Evolutionary conservation across 2,113 vertebrate genomes (phyloP), one percentile per base, ranked within the genome.

Genomic region (Pelecanoides urinatrix): DNA sequence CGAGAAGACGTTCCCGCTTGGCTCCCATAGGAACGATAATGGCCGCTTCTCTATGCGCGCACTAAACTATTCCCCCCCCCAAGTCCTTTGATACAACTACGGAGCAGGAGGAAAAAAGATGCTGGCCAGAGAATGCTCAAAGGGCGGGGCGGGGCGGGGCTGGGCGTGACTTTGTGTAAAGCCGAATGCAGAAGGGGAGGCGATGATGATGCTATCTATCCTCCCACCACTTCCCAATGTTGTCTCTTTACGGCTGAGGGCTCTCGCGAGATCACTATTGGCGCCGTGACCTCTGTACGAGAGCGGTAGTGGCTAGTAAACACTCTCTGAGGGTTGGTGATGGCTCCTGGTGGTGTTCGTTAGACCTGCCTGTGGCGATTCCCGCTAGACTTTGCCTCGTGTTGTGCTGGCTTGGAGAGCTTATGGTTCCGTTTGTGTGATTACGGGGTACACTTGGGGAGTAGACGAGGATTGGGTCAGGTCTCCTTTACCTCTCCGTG

Each of bases 231-330:
- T 42, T 42, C 36, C 23, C 12, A 34, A 16, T 30, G 27, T 55
- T 38, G 86, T 80, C 62, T 87, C 77, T 89, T 89, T 76, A 82
- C 7, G 38, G 38, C 86, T 40, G 80, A 49, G 73, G 23, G 53
- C 38, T 96, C 90, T 93, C 83, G 79, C 83, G 90, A 98, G 97
- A 98, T 91, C 68, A 16, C 53, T 86, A 3, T 98, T 98, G 97
- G 97, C 91, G 91, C 97, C 94, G 95, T 97, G 97, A 98, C 96
- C 97, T 97, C 97, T 96, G 96, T 98, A 97, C 94, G 96, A 97
- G 97, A 97, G 95, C 90, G 36, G 56, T 65, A 66, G 92, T 82
- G 74, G 68, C 92, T 91, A 97, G 97, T 98, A 97, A 98, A 97
- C 93, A 97, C 68, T 93, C 47, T 32, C 97, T 75, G 90, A 89